Conservation (phyloP, 1,140 invertebrate genomes). For the honey bee (Apis mellifera) region Amel_HAv3.1 CM009941.2:10478501-10479000, state of each 20-base stretch:
- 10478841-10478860: constrained; percentile 80
- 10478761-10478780: constrained; percentile 71
- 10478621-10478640: constrained; percentile 78
- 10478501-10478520: constrained; percentile 80
- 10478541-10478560: constrained; percentile 83
- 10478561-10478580: constrained; percentile 82
- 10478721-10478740: constrained; percentile 45
- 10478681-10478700: neutral
- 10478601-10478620: constrained; percentile 82
- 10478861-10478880: constrained; percentile 84
- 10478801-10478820: constrained; percentile 83
- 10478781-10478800: constrained; percentile 80
- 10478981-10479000: too few relatives aligned
- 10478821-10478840: constrained; percentile 79
- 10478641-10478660: constrained; percentile 84
- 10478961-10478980: too few relatives aligned
- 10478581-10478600: constrained; percentile 83
- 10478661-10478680: constrained; percentile 83
- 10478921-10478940: neutral
- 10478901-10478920: constrained; percentile 60
- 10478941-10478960: too few relatives aligned
- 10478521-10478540: constrained; percentile 82
- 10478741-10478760: constrained; percentile 75
- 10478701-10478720: constrained; percentile 47
- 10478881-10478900: constrained; percentile 61